These are phyloP conservation scores for Mus caroli DNA, from an alignment of 2,797 vertebrate species.

Conservation along the genomic window DNA sequence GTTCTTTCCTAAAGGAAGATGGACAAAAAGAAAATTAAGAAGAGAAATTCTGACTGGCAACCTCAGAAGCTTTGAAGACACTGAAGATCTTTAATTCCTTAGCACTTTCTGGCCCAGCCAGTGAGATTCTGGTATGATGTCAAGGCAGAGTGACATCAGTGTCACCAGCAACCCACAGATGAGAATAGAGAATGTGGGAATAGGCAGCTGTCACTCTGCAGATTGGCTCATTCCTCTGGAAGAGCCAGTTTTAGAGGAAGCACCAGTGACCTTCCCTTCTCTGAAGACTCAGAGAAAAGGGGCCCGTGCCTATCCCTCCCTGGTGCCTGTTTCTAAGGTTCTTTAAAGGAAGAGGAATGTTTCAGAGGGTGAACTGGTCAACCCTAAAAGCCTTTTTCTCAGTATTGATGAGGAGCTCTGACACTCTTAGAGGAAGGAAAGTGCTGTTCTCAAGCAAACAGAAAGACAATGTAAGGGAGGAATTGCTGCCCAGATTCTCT, in stretches of 20 bases:
- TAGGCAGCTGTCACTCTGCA: neutral
- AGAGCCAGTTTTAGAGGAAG: neutral
- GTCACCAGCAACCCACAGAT: neutral
- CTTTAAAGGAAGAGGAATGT: slow-evolving; percentile 60
- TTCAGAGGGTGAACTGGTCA: slow-evolving; percentile 9
- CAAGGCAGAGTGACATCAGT: slow-evolving; percentile 16
- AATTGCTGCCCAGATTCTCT: slow-evolving; percentile 15
- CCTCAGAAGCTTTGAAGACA: neutral
- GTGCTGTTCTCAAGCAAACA: slow-evolving; percentile 57
- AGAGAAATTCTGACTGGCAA: slow-evolving; percentile 10
- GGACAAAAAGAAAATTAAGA: neutral
- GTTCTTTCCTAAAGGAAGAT: slow-evolving; percentile 40
- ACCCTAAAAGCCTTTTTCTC: slow-evolving; percentile 62
- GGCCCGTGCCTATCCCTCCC: neutral
- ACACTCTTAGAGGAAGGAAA: neutral
- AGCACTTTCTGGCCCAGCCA: neutral
- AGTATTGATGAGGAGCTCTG: slow-evolving; percentile 27
- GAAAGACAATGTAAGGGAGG: slow-evolving; percentile 9
- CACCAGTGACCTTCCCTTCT: neutral
- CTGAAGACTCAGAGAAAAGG: neutral
- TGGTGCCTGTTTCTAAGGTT: neutral
- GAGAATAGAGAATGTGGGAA: neutral
- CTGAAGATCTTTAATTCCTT: slow-evolving; percentile 6
- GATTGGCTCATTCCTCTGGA: neutral
- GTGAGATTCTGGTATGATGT: neutral